Evolutionary conservation across 1,140 invertebrate genomes (phyloP).

Genomic region (Calycopis cecrops): DNA sequence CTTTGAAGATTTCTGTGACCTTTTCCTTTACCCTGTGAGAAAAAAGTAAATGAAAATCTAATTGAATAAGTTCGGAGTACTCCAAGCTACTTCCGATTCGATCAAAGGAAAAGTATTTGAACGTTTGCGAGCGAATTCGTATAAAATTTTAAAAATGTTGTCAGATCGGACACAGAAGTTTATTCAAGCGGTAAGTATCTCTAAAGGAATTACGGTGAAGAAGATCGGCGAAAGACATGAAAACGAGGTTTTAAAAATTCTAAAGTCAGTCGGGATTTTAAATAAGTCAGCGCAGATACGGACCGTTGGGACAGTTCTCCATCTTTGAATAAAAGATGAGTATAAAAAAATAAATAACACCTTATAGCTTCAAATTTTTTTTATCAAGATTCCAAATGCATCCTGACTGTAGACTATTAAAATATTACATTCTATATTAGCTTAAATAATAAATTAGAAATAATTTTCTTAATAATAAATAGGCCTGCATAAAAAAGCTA

Average conservation of each 20-base stretch:
- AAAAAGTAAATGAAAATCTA: constrained; percentile 2
- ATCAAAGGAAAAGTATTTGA: constrained; percentile 8
- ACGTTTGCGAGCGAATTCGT: constrained; percentile 4
- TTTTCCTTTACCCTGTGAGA: background rate
- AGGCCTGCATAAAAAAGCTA: no score
- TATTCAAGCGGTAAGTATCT: constrained; percentile 9
- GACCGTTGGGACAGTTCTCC: no score
- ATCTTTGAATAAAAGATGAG: no score
- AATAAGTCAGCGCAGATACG: background rate
- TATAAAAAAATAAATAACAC: no score
- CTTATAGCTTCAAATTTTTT: no score
- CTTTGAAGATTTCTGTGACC: no score
- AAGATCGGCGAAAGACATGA: constrained; percentile 1
- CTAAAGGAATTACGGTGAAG: background rate
- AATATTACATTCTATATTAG: no score
- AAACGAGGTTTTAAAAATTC: constrained; percentile 9
- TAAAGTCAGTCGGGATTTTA: background rate
- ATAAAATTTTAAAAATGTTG: constrained; percentile 8
- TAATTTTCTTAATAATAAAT: no score
- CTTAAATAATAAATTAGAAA: no score
- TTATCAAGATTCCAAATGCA: no score
- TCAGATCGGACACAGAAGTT: constrained; percentile 8
- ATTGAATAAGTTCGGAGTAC: background rate
- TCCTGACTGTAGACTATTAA: no score
- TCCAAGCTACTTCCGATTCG: constrained; percentile 1